Evolutionary conservation across 2,113 vertebrate species (phyloP).

Genomic region (Syngnathus scovelli): DNA sequence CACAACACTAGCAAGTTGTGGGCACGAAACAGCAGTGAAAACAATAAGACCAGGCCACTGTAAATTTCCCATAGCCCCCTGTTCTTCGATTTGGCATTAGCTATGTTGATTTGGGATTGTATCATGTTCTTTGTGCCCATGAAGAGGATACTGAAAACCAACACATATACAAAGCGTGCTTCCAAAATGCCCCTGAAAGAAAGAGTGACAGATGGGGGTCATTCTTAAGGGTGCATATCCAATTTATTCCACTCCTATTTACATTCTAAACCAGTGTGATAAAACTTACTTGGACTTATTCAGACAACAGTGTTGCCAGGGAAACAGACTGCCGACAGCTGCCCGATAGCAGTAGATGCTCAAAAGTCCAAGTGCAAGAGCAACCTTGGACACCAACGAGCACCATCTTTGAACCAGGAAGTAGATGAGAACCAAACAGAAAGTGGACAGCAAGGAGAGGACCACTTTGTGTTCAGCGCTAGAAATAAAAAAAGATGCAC

Average conservation of each 20-base stretch:
- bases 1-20: slow-evolving; percentile 89
- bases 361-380: slow-evolving; percentile 83
- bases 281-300: slow-evolving; percentile 84
- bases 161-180: slow-evolving; percentile 91
- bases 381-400: slow-evolving; percentile 83
- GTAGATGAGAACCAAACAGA: slow-evolving; percentile 81
- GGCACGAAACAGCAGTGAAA: slow-evolving; percentile 81
- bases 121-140: slow-evolving; percentile 86
- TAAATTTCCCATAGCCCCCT: slow-evolving; percentile 87
- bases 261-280: too few species aligned
- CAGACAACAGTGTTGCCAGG: slow-evolving; percentile 78
- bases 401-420: slow-evolving; percentile 82
- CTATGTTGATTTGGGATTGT: slow-evolving; percentile 77
- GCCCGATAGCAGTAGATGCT: slow-evolving; percentile 91
- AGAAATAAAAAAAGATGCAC: slow-evolving; percentile 13
- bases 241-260: too few species aligned
- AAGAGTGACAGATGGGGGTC: slow-evolving; percentile 18
- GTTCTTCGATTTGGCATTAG: slow-evolving; percentile 67
- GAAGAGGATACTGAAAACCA: slow-evolving; percentile 91
- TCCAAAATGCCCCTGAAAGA: slow-evolving; percentile 83
- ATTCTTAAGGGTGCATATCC: too few species aligned
- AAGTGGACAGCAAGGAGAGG: slow-evolving; percentile 79
- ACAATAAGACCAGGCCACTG: slow-evolving; percentile 83
- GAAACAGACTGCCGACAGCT: slow-evolving; percentile 82
- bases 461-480: slow-evolving; percentile 83